Evolutionary conservation across 2,888 invertebrate genomes (phyloP), one percentile per base, ranked within the genome.

Genomic region (Mesochorus sp.): DNA sequence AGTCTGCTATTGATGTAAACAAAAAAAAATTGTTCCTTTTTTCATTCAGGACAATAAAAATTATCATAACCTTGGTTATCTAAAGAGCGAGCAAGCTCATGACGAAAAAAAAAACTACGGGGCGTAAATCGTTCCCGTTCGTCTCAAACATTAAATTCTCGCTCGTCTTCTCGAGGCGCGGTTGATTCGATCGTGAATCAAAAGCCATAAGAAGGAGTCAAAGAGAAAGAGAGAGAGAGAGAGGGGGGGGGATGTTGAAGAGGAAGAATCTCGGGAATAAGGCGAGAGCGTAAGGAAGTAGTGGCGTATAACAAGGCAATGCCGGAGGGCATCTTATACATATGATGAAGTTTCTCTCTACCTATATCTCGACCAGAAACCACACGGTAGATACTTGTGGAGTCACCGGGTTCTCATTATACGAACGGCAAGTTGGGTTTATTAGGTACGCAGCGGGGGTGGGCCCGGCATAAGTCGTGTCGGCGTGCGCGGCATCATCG

Each of bases 391-490:
- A 87, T 86, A 89, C 84, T 88, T 90, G 90, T 88, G 85, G 84
- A 90, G 90, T 90, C 90, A 90, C 90, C 84, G 88, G 84, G 84
- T 87, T 86, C 87, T 89, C 87, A 90, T 90, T 90, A 90, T 89
- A 87, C 86, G 86, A 83, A 85, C 86, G 83, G 86, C 88, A 88
- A 88, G 88, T 89, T 67, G 86, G 87, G 88, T 89, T 89, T 89
- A 90, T 90, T 90, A 90, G 88, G 86, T 88, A 87, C 90, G 82
- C 90, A 90, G 89, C 90, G 90, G 90, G 90, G 90, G 89, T 89
- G 89, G 90, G 86, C 87, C 83, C 82, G 61, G 47, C n/a, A 44
- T 28, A 66, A 24, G 10, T 53, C 67, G 67, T 67, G 53, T 28
- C 66, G 72, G 77, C 67, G 72, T 72, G 77, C 77, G 77, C 77